Percentiles rank a stretch among this genome's conserved stretches.
Conservation (phyloP, 2,797 vertebrate genomes). For the Perdix hodgsoniae region DNA sequence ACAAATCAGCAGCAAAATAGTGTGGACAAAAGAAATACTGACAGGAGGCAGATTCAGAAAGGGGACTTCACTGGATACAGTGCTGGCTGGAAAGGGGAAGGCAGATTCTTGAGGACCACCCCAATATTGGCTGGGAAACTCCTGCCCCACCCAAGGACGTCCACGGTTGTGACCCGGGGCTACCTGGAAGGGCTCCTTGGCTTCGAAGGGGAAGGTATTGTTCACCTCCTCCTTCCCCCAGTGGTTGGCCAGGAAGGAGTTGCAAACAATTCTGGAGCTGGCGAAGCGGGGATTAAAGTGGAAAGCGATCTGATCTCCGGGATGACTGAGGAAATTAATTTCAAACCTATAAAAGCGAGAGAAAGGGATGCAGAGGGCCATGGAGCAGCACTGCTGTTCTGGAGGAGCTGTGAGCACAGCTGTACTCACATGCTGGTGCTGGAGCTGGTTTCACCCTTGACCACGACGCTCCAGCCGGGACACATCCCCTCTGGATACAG, state of each 20-base stretch:
- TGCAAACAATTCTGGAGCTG: slow-evolving; percentile 81
- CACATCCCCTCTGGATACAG: slow-evolving; percentile 82
- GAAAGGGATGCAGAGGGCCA: background rate
- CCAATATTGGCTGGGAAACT: rapidly evolving
- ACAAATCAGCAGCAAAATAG: background rate
- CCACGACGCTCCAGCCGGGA: slow-evolving; percentile 82
- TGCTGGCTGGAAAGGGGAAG: background rate
- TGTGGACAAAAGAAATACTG: background rate
- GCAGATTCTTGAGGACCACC: background rate
- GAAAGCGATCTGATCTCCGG: slow-evolving; percentile 81
- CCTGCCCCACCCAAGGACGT: background rate
- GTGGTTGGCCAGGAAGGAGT: slow-evolving; percentile 78
- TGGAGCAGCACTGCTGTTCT: rapidly evolving
- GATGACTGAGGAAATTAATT: slow-evolving; percentile 83
- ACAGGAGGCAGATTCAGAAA: background rate
- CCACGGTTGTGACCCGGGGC: background rate
- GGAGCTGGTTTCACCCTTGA: slow-evolving; percentile 80
- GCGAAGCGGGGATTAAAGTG: slow-evolving; percentile 84
- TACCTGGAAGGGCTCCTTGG: slow-evolving; percentile 85
- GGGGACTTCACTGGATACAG: background rate
- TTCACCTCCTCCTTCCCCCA: slow-evolving; percentile 84
- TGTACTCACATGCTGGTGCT: slow-evolving; percentile 81
- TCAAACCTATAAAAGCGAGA: slow-evolving; percentile 78
- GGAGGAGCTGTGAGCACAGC: rapidly evolving
- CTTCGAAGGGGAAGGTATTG: slow-evolving; percentile 75